phyloP scores from a whole-genome alignment of 1,140 invertebrate species.

The Dufourea novaeangliae region DNA sequence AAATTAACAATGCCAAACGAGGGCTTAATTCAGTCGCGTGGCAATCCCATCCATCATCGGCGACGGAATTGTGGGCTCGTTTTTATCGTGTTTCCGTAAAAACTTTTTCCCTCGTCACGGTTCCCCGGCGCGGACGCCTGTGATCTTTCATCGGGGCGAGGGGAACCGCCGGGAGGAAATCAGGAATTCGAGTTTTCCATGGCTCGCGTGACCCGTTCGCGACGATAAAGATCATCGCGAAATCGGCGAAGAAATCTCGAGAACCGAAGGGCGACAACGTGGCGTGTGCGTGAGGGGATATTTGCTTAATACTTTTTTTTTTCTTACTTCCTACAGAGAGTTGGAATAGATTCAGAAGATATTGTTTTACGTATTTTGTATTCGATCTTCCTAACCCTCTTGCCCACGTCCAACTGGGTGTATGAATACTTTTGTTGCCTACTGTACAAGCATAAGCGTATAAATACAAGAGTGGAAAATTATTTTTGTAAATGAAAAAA shows the following conservation, averaged over 20 bases:
- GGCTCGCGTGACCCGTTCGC: not conserved
- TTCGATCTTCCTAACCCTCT: too few species aligned
- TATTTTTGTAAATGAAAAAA: too few species aligned
- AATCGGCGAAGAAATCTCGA: conserved; percentile 9
- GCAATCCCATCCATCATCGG: not conserved
- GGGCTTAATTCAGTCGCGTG: not conserved
- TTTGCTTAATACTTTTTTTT: not conserved
- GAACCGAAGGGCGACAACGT: conserved; percentile 6
- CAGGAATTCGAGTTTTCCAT: not conserved
- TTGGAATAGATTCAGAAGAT: not conserved
- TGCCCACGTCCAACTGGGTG: too few species aligned
- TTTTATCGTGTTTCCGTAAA: conserved; percentile 11
- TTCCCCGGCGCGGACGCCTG: not conserved
- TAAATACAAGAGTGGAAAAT: too few species aligned
- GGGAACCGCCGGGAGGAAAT: not conserved
- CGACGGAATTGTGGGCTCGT: not conserved
- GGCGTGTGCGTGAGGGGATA: not conserved
- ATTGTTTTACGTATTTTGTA: too few species aligned
- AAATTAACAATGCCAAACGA: not conserved
- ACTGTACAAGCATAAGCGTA: too few species aligned
- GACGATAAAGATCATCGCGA: not conserved
- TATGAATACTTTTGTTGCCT: too few species aligned
- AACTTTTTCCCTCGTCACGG: not conserved
- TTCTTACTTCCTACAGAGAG: not conserved
- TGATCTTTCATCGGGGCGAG: not conserved